Conservation (phyloP, 2,797 vertebrate species). For the Enteromius trimaculatus region DNA sequence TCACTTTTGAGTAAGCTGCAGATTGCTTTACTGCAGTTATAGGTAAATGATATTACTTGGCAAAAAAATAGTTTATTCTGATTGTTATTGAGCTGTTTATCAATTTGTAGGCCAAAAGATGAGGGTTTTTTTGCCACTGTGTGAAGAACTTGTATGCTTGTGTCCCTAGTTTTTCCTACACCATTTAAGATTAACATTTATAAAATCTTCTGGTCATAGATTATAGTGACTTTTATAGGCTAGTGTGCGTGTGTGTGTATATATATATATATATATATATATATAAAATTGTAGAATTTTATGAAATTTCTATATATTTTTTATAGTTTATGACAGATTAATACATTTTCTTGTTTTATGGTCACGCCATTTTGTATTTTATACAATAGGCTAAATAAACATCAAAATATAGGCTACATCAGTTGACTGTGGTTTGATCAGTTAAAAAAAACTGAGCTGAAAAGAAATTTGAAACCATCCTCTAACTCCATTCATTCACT, state of each 20-base stretch:
- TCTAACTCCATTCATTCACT: background rate
- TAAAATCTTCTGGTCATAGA: background rate
- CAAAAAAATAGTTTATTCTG: background rate
- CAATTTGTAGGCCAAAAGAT: background rate
- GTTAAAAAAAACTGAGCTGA: background rate
- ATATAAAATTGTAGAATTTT: background rate
- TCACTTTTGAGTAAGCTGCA: background rate
- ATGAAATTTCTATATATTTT: background rate
- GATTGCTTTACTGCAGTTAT: background rate
- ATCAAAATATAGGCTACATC: background rate
- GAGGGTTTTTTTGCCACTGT: background rate
- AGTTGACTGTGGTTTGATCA: background rate
- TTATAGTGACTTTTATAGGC: background rate
- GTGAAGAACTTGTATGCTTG: background rate
- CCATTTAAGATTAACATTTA: background rate
- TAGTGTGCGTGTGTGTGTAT: background rate
- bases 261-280: too few relatives aligned
- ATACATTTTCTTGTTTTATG: background rate
- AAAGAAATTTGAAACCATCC: background rate
- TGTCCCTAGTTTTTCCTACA: background rate
- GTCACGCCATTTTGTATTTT: background rate
- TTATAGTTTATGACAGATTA: background rate
- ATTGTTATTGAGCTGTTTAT: background rate
- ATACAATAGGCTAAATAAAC: background rate
- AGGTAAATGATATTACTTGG: background rate